Conservation (phyloP, 2,888 invertebrate species). For the Plutella xylostella region DNA sequence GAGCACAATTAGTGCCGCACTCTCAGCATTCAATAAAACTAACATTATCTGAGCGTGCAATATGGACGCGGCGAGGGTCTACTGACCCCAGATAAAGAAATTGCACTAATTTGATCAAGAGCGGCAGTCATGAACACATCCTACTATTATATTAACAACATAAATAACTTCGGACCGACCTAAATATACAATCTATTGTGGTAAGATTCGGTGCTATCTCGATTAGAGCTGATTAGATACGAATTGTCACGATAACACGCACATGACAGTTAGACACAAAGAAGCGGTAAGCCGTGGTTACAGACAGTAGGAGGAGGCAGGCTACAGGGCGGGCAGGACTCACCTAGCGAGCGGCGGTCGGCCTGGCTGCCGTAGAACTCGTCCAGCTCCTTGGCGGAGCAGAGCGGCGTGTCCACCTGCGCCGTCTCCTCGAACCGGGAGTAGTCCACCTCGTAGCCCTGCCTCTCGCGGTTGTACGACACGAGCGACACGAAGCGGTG, state of each 20-base stretch:
- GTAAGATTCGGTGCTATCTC: not conserved
- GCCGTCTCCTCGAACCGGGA: slow-evolving; percentile 84
- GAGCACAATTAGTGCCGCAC: too few relatives aligned
- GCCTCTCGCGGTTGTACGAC: slow-evolving; percentile 78
- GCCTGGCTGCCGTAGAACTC: slow-evolving; percentile 73
- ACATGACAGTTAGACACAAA: slow-evolving; percentile 2
- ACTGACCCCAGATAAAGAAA: slow-evolving; percentile 48
- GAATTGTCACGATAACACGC: slow-evolving; percentile 1
- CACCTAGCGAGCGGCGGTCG: slow-evolving; percentile 68
- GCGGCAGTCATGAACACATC: slow-evolving; percentile 17
- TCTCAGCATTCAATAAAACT: not conserved
- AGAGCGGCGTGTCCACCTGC: slow-evolving; percentile 83
- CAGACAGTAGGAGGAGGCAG: not conserved
- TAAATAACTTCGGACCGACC: not conserved
- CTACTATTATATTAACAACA: not conserved
- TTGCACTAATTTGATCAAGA: slow-evolving; percentile 9
- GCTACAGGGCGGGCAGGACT: slow-evolving; percentile 29
- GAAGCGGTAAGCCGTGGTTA: slow-evolving; percentile 21
- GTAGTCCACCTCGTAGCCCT: slow-evolving; percentile 84
- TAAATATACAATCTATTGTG: slow-evolving; percentile 2
- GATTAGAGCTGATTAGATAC: slow-evolving; percentile 4
- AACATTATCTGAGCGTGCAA: not conserved
- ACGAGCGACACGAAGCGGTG: slow-evolving; percentile 82
- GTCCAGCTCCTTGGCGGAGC: slow-evolving; percentile 75
- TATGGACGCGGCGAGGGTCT: slow-evolving; percentile 21